Evolutionary conservation across 2,888 invertebrate genomes (phyloP).

Genomic region (Polylopha cassiicola): DNA sequence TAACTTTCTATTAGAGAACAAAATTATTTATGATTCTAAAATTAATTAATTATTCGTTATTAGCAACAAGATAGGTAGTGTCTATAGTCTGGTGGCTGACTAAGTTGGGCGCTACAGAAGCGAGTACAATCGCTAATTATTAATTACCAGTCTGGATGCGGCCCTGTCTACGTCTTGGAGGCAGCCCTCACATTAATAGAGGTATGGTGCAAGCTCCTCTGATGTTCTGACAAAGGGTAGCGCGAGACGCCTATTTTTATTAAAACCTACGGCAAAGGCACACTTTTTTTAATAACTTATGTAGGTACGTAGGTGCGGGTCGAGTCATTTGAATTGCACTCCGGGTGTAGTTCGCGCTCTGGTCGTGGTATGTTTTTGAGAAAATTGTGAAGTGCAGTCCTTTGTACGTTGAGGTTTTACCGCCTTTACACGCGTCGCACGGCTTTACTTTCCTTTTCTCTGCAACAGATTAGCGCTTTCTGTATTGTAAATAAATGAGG

Average conservation of each 20-base stretch:
- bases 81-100: constrained; percentile 4
- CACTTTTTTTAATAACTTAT: constrained; percentile 77
- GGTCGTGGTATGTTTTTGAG: constrained; percentile 56
- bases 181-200: constrained; percentile 61
- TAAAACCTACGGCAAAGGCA: constrained; percentile 71
- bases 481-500: no score
- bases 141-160: constrained; percentile 38
- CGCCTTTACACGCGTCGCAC: constrained; percentile 47
- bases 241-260: constrained; percentile 74
- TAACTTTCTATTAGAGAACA: no score
- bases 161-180: constrained; percentile 62
- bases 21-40: no score
- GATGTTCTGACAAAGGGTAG: constrained; percentile 73
- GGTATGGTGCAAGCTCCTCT: constrained; percentile 63
- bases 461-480: no score
- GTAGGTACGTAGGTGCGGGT: constrained; percentile 51
- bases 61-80: no score
- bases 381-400: constrained; percentile 60
- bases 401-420: constrained; percentile 54
- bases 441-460: constrained; percentile 37
- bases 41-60: no score
- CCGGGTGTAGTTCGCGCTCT: constrained; percentile 47
- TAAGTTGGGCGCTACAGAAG: constrained; percentile 2
- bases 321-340: constrained; percentile 50
- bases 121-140: constrained; percentile 32